Conservation (phyloP, 2,797 vertebrate genomes). For the Rhadinocentrus ornatus region DNA sequence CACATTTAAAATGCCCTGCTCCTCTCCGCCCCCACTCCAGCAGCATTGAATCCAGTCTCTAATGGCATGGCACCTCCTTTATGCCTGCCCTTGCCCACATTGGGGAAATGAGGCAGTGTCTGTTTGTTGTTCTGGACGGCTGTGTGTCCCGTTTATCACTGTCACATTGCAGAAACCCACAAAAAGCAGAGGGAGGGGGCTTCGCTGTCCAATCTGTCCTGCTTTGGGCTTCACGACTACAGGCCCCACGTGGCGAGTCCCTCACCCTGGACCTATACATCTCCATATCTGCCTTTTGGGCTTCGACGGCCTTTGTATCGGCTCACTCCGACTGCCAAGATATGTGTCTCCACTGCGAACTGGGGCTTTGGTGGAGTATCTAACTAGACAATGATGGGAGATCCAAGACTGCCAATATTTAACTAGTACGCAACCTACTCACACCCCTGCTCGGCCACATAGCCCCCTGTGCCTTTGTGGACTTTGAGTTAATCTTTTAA, state of each 20-base stretch:
- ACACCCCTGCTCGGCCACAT: conserved; percentile 57
- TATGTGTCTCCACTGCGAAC: conserved; percentile 70
- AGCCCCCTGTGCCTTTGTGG: conserved; percentile 73
- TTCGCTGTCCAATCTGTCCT: conserved; percentile 76
- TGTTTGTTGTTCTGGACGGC: conserved; percentile 79
- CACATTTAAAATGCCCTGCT: conserved; percentile 19
- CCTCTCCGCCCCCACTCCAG: conserved; percentile 13
- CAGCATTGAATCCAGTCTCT: conserved; percentile 75
- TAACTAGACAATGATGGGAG: conserved; percentile 81
- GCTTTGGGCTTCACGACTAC: conserved; percentile 69
- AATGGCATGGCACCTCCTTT: conserved; percentile 81
- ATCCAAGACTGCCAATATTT: conserved; percentile 74
- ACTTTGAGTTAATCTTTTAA: conserved; percentile 80
- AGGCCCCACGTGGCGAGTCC: conserved; percentile 75
- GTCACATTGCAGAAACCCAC: conserved; percentile 73
- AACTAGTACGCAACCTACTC: conserved; percentile 76
- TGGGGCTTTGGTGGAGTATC: conserved; percentile 56
- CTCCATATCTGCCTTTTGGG: conserved; percentile 77
- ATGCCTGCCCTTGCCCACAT: conserved; percentile 78
- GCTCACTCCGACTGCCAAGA: conserved; percentile 79
- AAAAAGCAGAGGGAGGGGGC: conserved; percentile 55
- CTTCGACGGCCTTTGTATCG: conserved; percentile 72
- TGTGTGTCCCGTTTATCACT: conserved; percentile 76
- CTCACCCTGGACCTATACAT: conserved; percentile 76
- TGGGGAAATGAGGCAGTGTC: conserved; percentile 82